These are phyloP conservation scores for Scelioninae gen. 1 DNA, from an alignment of 2,888 invertebrate genomes.

Conservation along the genomic window DNA sequence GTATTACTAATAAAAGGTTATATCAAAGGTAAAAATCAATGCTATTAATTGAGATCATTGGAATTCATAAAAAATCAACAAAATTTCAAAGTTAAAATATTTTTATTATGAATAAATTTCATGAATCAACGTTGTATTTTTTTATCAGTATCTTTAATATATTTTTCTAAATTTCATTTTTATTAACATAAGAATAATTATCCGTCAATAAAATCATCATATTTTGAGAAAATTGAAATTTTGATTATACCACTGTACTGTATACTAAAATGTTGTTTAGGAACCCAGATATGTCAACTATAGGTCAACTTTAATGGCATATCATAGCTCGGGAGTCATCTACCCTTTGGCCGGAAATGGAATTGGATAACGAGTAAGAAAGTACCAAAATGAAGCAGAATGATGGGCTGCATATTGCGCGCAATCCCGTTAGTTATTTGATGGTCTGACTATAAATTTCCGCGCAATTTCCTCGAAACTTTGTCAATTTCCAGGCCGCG, in stretches of 20 bases:
- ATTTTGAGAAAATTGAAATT: too few species aligned
- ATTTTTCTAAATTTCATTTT: too few species aligned
- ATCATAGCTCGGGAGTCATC: conserved; percentile 39
- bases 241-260: neutral
- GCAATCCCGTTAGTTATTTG: conserved; percentile 72
- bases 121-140: too few species aligned
- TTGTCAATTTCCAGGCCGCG: conserved; percentile 79
- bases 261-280: neutral
- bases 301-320: conserved; percentile 31
- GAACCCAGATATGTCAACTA: conserved; percentile 14
- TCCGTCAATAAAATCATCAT: too few species aligned
- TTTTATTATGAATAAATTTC: too few species aligned
- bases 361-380: conserved; percentile 64
- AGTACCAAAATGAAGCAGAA: conserved; percentile 56
- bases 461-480: conserved; percentile 80
- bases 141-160: too few species aligned
- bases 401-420: conserved; percentile 50
- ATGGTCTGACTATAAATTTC: conserved; percentile 80
- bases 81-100: too few species aligned
- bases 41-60: too few species aligned
- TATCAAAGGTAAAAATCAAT: too few species aligned
- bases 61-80: too few species aligned
- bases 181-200: too few species aligned
- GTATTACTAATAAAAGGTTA: too few species aligned
- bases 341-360: conserved; percentile 48